Base-by-base conservation (phyloP, 92 coral and sea anemone genomes). In the Zoanthus sansibaricus region DNA sequence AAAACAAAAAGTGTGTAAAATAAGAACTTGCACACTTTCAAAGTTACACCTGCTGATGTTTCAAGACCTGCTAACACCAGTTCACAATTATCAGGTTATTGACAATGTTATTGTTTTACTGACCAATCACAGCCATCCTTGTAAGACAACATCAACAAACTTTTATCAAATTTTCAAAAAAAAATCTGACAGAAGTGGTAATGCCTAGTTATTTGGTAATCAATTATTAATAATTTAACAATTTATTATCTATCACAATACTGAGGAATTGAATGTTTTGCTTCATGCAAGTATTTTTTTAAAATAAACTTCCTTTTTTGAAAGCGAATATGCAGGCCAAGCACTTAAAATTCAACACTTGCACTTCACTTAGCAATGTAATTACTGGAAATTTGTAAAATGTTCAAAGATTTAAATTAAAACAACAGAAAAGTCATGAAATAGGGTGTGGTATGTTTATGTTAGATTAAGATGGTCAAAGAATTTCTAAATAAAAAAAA, bases 371-470 rank as follows among this genome's bases (percentile, higher is more conserved):
- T n/a, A 62, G 13, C 47, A 1, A 80, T 6, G 67, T 62, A 46
- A 17, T 21, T 37, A 62, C 6, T 17, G 25, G 3, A 62, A 62
- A 62, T 18, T 21, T 62, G 69, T 18, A 16, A 62, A 56, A 42
- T 55, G 18, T 6, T 78, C 5, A 44, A 55, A 30, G 16, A 17
- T 16, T 1, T 17, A 7, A 0, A 30, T 56, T 72, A 46, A 61
- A 55, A 6, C 3, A 55, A 78, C 64, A 2, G 18, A 14, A 78
- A 78, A 77, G 42, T 46, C 18, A 20, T 49, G 21, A 17, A 37
- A 47, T 54, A 45, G 85, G 85, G 85, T 80, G 85, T 80, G 85
- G 85, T 80, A 42, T 79, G 85, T 66, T 66, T 66, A 25, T 25
- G 31, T 20, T 15, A 69, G 30, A 8, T 44, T 69, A 31, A 69